Conservation (phyloP, 1,140 invertebrate genomes). For the Calliphora vicina region DNA sequence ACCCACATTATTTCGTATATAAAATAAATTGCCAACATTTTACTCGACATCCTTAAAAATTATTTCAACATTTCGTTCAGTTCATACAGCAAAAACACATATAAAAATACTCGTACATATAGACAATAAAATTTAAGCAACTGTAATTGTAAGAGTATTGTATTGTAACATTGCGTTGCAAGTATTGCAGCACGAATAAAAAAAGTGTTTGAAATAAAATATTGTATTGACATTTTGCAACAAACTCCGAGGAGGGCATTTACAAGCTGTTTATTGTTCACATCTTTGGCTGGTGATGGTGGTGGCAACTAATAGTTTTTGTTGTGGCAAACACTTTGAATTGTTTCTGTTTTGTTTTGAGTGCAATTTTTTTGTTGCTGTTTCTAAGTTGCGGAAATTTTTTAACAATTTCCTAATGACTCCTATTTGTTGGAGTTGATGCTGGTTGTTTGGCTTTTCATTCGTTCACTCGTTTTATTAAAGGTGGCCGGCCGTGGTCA, state of each 20-base stretch:
- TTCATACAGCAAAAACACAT: too few species aligned
- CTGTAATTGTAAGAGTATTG: not conserved
- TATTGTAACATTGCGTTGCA: not conserved
- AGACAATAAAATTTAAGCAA: not conserved
- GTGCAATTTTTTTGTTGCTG: not conserved
- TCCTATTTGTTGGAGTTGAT: slow-evolving; percentile 18
- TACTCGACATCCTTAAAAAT: not conserved
- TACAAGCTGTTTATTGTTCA: not conserved
- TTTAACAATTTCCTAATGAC: slow-evolving; percentile 28
- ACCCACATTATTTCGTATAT: not conserved
- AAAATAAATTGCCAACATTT: not conserved
- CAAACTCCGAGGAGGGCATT: not conserved
- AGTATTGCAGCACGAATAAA: not conserved
- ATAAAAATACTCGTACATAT: not conserved
- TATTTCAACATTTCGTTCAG: not conserved
- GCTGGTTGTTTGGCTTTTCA: too few species aligned
- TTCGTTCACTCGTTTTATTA: too few species aligned
- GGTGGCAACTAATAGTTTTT: not conserved
- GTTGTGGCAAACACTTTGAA: not conserved
- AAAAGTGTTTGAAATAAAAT: too few species aligned
- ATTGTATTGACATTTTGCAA: not conserved
- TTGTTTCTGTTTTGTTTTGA: not conserved
- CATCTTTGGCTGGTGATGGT: not conserved
- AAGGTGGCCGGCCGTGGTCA: too few species aligned
- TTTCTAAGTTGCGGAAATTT: slow-evolving; percentile 21